Conservation (phyloP, 2,113 vertebrate genomes). For the Hipposideros armiger region DNA sequence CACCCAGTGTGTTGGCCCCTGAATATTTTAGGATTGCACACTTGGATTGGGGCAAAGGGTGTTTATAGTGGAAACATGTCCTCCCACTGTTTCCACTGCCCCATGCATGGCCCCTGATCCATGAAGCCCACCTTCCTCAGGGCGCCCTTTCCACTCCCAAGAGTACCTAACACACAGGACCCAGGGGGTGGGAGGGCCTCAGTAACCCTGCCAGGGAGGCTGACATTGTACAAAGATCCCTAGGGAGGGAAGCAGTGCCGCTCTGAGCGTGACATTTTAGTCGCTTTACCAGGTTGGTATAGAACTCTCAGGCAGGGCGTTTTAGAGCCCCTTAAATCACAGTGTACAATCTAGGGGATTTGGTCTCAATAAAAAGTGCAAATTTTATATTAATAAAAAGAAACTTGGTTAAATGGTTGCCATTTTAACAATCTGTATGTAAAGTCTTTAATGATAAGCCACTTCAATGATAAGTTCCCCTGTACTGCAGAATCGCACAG, state of each 20-base stretch:
- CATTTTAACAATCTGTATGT: no score
- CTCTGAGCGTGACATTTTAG: neutral
- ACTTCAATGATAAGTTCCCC: no score
- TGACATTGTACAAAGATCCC: neutral
- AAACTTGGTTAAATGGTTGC: no score
- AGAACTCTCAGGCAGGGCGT: neutral
- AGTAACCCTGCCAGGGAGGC: neutral
- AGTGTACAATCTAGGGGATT: neutral
- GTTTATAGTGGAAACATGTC: neutral
- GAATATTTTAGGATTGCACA: neutral
- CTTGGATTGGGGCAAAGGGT: neutral
- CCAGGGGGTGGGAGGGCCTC: neutral
- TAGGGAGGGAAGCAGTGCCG: neutral
- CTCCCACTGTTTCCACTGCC: neutral
- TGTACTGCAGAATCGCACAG: neutral
- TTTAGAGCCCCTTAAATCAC: neutral
- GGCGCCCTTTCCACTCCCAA: fast-evolving
- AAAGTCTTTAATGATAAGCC: no score
- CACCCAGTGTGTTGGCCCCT: fast-evolving
- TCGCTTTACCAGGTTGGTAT: neutral
- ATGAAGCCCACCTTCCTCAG: neutral
- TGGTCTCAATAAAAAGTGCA: neutral
- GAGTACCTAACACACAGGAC: neutral
- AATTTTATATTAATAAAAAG: no score
- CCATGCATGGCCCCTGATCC: neutral